Base-by-base conservation (phyloP, 2,113 vertebrate genomes). In the Typhlomys cinereus region DNA sequence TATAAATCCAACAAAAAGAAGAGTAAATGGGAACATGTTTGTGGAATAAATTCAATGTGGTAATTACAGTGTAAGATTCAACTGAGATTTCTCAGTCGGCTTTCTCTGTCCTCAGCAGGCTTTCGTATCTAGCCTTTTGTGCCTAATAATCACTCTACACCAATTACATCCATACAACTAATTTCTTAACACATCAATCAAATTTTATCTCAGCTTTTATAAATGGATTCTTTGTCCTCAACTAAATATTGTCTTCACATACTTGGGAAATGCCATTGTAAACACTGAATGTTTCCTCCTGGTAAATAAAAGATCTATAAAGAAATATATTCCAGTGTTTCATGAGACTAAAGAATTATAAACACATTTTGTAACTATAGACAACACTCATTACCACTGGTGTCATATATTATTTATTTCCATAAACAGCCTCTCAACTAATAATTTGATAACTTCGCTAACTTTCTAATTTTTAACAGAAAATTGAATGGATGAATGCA, bases 381-480 rank as follows among this genome's bases (percentile, higher is more conserved):
- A n/a, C 41, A 57, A 64, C 36, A 44, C 48, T 89, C 74, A 59
- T 25, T 78, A 27, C 4, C 12, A 69, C 74, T 92, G 86, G 62
- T 61, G 20, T 67, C n/a, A n/a, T 34, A 4, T 18, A 59, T 31
- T 9, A 81, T 73, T 76, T 73, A 82, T 86, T 78, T 82, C 73
- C 31, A 54, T 82, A 79, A 83, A 69, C 50, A 67, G 44, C n/a
- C n/a, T n/a, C n/a, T n/a, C n/a, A n/a, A n/a, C n/a, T n/a, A n/a
- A n/a, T n/a, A n/a, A n/a, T n/a, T n/a, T n/a, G n/a, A n/a, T n/a
- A n/a, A n/a, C n/a, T n/a, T n/a, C n/a, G n/a, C n/a, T n/a, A n/a
- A n/a, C n/a, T n/a, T n/a, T n/a, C n/a, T n/a, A n/a, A 10, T 18
- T 85, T 88, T 18, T 85, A 12, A 88, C 46, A 75, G 23, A 94